A percentile compares a stretch with the other conserved stretches of the same genome.
Conservation (phyloP, 2,888 invertebrate species). For the Ormia ochracea region DNA sequence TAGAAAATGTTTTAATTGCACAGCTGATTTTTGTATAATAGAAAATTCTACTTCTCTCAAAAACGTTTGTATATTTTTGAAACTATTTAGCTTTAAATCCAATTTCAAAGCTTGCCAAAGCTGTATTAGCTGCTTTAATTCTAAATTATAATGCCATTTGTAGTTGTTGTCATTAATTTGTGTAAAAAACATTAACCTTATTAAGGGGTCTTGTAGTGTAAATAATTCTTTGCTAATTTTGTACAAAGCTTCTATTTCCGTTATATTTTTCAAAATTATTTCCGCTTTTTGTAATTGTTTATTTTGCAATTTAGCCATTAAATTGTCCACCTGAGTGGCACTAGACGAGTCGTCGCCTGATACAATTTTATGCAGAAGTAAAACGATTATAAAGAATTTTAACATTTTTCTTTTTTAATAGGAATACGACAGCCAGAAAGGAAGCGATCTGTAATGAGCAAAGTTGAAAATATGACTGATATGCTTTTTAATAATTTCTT, state of each 20-base stretch:
- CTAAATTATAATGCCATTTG: conserved; percentile 33
- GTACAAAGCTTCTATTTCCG: conserved; percentile 27
- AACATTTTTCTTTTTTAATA: conserved; percentile 28
- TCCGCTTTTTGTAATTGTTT: conserved; percentile 30
- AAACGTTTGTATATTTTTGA: not conserved
- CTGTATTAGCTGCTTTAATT: not conserved
- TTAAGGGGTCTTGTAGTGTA: not conserved
- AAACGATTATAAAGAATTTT: conserved; percentile 22
- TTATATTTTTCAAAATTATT: conserved; percentile 50
- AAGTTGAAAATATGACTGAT: conserved; percentile 23
- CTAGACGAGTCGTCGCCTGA: not conserved
- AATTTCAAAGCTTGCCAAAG: conserved; percentile 20
- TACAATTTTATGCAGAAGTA: conserved; percentile 7
- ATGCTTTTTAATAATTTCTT: not conserved
- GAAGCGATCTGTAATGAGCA: not conserved
- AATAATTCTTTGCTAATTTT: conserved; percentile 43
- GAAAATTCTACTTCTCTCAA: conserved; percentile 13
- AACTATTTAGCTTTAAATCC: not conserved
- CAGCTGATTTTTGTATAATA: conserved; percentile 23
- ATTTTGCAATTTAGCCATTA: conserved; percentile 44
- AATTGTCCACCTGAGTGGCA: not conserved
- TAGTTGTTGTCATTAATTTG: conserved; percentile 22
- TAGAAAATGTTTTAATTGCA: conserved; percentile 14
- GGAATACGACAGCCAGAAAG: not conserved
- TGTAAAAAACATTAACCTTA: conserved; percentile 16